Base-by-base conservation (phyloP, 1,140 invertebrate genomes). In the Spodoptera litura region DNA sequence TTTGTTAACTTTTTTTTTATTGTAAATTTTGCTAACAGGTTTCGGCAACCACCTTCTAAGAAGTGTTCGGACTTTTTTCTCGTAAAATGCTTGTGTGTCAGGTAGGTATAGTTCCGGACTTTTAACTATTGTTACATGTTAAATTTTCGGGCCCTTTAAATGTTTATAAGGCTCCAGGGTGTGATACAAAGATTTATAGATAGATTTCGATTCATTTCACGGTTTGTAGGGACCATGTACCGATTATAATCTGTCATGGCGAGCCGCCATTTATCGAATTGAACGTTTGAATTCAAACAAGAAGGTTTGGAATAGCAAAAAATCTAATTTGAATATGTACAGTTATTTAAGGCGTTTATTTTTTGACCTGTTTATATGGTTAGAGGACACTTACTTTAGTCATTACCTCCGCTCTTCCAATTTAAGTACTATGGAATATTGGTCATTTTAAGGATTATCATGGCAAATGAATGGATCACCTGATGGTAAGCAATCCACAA, bases 11-110 rank as follows among this genome's bases (percentile, higher is more conserved):
- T 85, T 85, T 87, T 87, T 91, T 91, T 20, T 89, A 31, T 31
- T 85, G 38, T 86, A 78, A 75, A 89, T 86, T 31, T 56, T 78
- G 75, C 78, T 70, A 90, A 90, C 89, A 88, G 89, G 89, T 90
- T 86, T 66, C 73, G 72, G 76, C 83, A 82, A 76, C 80, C 59
- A 44, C 85, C 83, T 87, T 85, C 87, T 87, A 83, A 82, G 58
- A 79, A 76, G 80, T 25, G 55, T 52, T 71, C 52, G 66, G 31
- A 87, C 87, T 88, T 86, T 87, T 88, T 85, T 81, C 79, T 62
- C 56, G 52, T 59, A 13, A 56, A 78, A 58, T 70, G 61, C 71
- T 71, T 3, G 4, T 52, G 25, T 12, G 10, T 64, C 76, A 78
- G 82, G 74, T 81, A 82, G 80, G 6, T 44, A 66, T 49, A 76